Evolutionary conservation across 2,888 invertebrate genomes (phyloP).

Genomic region (Polydrusus pterygomalis): DNA sequence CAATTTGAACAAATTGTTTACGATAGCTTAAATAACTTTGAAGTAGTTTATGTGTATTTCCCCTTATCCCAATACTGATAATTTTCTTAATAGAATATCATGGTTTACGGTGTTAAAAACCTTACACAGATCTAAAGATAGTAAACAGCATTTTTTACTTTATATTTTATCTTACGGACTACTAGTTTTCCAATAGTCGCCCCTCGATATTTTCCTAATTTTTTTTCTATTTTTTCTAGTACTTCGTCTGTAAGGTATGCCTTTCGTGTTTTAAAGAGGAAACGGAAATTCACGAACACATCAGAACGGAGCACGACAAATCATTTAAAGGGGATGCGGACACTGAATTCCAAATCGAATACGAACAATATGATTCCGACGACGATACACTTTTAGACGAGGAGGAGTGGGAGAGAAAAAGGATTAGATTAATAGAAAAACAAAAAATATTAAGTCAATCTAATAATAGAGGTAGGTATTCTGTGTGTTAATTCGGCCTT

Average conservation of each 20-base stretch:
- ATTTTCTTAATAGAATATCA: too few relatives aligned
- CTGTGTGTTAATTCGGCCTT: background rate
- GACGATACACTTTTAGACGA: conserved; percentile 53
- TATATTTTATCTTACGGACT: too few relatives aligned
- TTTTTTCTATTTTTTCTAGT: conserved; percentile 60
- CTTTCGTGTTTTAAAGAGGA: conserved; percentile 59
- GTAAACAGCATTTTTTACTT: too few relatives aligned
- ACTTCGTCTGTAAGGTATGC: conserved; percentile 66
- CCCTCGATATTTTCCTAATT: background rate
- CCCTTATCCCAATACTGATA: too few relatives aligned
- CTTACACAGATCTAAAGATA: too few relatives aligned
- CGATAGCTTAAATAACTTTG: too few relatives aligned
- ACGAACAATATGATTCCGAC: conserved; percentile 31
- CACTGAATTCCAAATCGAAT: background rate
- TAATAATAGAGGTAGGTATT: background rate
- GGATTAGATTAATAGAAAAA: conserved; percentile 40
- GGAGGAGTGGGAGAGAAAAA: conserved; percentile 40
- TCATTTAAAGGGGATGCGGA: conserved; percentile 13
- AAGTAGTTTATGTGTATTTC: too few relatives aligned
- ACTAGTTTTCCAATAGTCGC: background rate
- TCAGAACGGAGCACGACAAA: conserved; percentile 58
- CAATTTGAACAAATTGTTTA: too few relatives aligned
- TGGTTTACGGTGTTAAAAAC: too few relatives aligned
- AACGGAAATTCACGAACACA: conserved; percentile 62
- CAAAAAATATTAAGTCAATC: conserved; percentile 11